Conservation (phyloP, 2,888 invertebrate genomes). For the Torymus texanus region DNA sequence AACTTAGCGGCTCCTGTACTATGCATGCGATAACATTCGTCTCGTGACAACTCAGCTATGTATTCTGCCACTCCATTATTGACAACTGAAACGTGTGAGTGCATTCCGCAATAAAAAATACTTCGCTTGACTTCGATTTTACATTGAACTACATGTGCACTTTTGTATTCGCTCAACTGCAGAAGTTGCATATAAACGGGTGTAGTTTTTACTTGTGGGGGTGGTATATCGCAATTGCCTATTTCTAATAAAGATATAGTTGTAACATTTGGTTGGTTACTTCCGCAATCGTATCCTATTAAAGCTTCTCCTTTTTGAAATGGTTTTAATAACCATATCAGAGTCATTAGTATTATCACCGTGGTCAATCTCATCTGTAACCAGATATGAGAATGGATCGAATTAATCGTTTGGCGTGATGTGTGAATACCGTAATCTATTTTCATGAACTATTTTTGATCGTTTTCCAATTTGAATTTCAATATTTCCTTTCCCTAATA, state of each 20-base stretch:
- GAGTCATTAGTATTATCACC: too few species aligned
- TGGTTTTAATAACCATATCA: too few species aligned
- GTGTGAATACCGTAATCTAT: too few species aligned
- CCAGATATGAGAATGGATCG: too few species aligned
- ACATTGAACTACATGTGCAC: background rate
- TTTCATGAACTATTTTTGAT: too few species aligned
- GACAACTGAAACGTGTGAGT: conserved; percentile 46
- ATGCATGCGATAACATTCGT: background rate
- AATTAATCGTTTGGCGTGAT: too few species aligned
- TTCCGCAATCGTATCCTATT: conserved; percentile 48
- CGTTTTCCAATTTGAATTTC: too few species aligned
- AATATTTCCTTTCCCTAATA: too few species aligned
- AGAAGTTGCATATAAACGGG: background rate
- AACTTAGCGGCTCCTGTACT: too few species aligned
- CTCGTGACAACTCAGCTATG: background rate
- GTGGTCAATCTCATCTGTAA: too few species aligned
- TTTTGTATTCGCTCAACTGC: conserved; percentile 6
- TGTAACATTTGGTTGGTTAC: conserved; percentile 27
- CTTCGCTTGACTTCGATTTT: conserved; percentile 22
- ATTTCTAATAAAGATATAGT: conserved; percentile 44
- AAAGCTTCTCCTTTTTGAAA: too few species aligned
- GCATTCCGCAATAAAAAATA: conserved; percentile 53
- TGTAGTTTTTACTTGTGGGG: background rate
- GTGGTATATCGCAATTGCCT: conserved; percentile 30
- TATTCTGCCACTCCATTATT: conserved; percentile 50